Evolutionary conservation across 2,113 vertebrate species (phyloP).

Genomic region (Eublepharis macularius): DNA sequence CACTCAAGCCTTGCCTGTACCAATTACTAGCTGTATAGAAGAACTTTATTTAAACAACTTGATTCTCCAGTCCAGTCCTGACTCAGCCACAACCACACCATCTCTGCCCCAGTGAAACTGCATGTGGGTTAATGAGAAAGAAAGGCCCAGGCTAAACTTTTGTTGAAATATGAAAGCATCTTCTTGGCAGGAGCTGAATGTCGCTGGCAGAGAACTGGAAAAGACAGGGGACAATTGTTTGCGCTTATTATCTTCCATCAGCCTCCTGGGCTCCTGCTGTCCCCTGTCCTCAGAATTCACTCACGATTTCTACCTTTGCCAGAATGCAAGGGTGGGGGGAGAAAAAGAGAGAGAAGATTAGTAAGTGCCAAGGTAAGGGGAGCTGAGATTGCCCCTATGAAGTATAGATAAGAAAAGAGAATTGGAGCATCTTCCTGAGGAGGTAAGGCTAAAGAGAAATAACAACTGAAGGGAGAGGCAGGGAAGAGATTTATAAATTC

Average conservation of each 20-base stretch:
- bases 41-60: conserved; percentile 73
- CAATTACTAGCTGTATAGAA: conserved; percentile 77
- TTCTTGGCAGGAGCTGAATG: conserved; percentile 79
- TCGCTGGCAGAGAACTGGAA: conserved; percentile 73
- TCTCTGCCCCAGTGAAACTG: conserved; percentile 77
- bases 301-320: conserved; percentile 63
- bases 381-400: conserved; percentile 22
- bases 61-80: conserved; percentile 40
- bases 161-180: conserved; percentile 76
- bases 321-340: conserved; percentile 48
- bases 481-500: no score
- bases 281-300: conserved; percentile 74
- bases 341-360: background rate
- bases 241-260: conserved; percentile 80
- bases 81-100: conserved; percentile 65
- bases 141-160: conserved; percentile 75
- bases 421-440: conserved; percentile 8
- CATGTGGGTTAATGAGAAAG: conserved; percentile 75
- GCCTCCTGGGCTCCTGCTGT: conserved; percentile 75
- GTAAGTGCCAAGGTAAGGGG: background rate
- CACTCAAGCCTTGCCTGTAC: conserved; percentile 70
- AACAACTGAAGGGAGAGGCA: no score
- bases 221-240: conserved; percentile 82
- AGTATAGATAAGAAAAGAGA: conserved; percentile 42
- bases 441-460: background rate